Evolutionary conservation across 2,888 invertebrate genomes (phyloP).

Genomic region (Unio delphinus): DNA sequence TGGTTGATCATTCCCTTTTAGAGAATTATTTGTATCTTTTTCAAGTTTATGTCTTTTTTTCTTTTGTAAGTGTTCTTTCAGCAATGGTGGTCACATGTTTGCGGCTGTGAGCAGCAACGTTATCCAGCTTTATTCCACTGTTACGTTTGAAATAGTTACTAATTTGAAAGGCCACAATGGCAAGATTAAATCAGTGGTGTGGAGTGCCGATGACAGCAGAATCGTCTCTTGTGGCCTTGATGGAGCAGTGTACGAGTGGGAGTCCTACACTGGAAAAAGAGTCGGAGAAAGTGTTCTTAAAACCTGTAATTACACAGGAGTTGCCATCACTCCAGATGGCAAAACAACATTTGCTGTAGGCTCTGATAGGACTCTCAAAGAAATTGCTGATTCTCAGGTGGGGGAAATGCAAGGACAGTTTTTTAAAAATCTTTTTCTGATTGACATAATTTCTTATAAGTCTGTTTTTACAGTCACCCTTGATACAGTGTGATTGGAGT

Average conservation of each 20-base stretch:
- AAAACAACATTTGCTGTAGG: constrained; percentile 81
- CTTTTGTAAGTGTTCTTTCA: constrained; percentile 78
- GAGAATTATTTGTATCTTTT: too few species aligned
- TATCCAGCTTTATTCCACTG: constrained; percentile 87
- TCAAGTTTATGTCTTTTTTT: neutral
- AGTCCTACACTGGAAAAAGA: constrained; percentile 78
- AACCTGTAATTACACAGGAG: constrained; percentile 81
- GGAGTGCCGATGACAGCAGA: constrained; percentile 84
- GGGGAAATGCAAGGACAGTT: constrained; percentile 2
- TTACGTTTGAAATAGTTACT: constrained; percentile 83
- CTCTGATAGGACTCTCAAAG: constrained; percentile 79
- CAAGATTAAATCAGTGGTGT: constrained; percentile 76
- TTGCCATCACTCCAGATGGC: constrained; percentile 76
- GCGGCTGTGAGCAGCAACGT: constrained; percentile 89
- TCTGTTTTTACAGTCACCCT: too few species aligned
- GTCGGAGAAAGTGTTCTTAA: constrained; percentile 87
- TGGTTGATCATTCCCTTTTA: neutral
- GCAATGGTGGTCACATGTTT: constrained; percentile 88
- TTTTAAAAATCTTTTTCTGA: too few species aligned
- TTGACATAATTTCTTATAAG: too few species aligned
- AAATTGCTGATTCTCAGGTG: constrained; percentile 71
- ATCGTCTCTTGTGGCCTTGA: constrained; percentile 89
- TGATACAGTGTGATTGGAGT: too few species aligned
- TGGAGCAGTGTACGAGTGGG: constrained; percentile 94
- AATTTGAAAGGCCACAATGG: constrained; percentile 79